Evolutionary conservation across 2,113 vertebrate species (phyloP), one percentile per base, ranked within the genome.

Genomic region (Scophthalmus maximus): DNA sequence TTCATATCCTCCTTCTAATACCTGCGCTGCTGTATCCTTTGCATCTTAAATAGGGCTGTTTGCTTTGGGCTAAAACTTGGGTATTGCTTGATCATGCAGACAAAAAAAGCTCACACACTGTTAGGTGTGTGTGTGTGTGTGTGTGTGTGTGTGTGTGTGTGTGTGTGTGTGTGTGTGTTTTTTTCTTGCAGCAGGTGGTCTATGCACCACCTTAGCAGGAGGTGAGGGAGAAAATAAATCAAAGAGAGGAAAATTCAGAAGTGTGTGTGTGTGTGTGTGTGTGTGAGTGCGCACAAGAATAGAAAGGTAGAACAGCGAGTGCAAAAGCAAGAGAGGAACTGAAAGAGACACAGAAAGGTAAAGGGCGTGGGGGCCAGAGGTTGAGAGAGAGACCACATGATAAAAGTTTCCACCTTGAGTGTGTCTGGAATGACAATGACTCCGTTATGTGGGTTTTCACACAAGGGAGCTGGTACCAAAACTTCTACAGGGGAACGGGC

Each of bases 1-100:
- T 86, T 91, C 67, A 82, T 84, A 88, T 87, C 80, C 82, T 88
- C 75, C 80, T 78, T 75, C 71, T 89, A 89, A 91, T 90, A 92
- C 84, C 84, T 89, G 82, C 18, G 27, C 75, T 47, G 70, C 40
- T 76, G 73, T 84, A 70, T 77, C 60, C 78, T 77, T 76, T 91
- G 91, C 85, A 92, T 93, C 82, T 89, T 84, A 91, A 91, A 81
- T 73, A 91, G 85, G 72, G 56, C 55, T 72, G 67, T 86, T 67
- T 76, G 79, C 89, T 85, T 64, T 53, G 30, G 72, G 81, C 77
- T 68, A 78, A 82, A 82, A 80, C 60, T 30, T 69, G 42, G 62
- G 25, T 68, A 79, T 77, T 79, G 71, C 78, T 81, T 83, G 64
- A 77, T 81, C 79, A 68, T 79, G 79, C 67, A 15, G 61, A 57